Conservation (phyloP, 2,797 vertebrate species). For the Knipowitschia caucasica region DNA sequence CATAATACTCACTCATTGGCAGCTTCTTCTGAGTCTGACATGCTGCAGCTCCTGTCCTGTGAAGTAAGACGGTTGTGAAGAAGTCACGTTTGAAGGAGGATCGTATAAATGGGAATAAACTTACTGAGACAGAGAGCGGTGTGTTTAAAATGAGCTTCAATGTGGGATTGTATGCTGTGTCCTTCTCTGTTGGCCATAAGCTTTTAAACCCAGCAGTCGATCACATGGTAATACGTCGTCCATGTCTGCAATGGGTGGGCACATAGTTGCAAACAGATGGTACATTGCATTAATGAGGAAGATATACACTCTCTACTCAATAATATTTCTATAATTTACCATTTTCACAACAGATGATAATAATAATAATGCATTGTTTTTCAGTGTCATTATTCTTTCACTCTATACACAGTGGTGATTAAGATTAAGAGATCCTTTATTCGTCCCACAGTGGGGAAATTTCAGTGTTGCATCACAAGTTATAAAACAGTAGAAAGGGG, state of each 20-base stretch:
- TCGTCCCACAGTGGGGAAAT: too few relatives aligned
- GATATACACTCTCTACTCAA: constrained; percentile 64
- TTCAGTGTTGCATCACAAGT: too few relatives aligned
- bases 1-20: constrained; percentile 82
- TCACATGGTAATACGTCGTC: constrained; percentile 70
- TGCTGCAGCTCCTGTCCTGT: constrained; percentile 61
- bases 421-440: too few relatives aligned
- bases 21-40: constrained; percentile 87
- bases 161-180: constrained; percentile 41
- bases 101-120: constrained; percentile 19
- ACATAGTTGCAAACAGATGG: constrained; percentile 73
- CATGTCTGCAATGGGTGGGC: constrained; percentile 64
- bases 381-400: too few relatives aligned
- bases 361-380: too few relatives aligned
- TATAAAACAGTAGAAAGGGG: too few relatives aligned
- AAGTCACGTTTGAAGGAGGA: neutral
- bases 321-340: too few relatives aligned
- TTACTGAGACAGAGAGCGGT: constrained; percentile 47
- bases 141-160: constrained; percentile 23
- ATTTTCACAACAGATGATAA: too few relatives aligned
- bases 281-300: constrained; percentile 52
- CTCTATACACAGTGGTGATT: too few relatives aligned
- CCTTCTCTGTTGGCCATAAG: constrained; percentile 46
- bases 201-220: constrained; percentile 73
- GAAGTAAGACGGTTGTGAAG: neutral